Evolutionary conservation across 2,797 vertebrate genomes (phyloP).

Genomic region (Austrolebias charrua): DNA sequence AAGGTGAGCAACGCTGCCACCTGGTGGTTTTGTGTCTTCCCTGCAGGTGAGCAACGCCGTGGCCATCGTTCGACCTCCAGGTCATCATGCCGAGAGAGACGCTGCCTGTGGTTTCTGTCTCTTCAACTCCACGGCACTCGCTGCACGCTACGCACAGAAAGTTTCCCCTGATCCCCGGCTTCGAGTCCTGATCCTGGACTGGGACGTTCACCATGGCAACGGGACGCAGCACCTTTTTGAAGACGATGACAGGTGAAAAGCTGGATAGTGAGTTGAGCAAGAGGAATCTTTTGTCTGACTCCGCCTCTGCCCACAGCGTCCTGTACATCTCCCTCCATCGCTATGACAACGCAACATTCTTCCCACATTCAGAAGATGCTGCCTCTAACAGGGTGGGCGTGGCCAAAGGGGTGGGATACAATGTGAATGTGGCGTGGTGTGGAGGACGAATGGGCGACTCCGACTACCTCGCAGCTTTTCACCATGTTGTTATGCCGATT

Average conservation of each 20-base stretch:
- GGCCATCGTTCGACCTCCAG: slow-evolving; percentile 88
- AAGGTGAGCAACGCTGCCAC: not conserved
- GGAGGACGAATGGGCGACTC: slow-evolving; percentile 83
- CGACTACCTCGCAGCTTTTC: slow-evolving; percentile 87
- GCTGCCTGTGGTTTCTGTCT: slow-evolving; percentile 89
- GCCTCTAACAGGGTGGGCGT: slow-evolving; percentile 76
- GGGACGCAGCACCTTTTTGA: slow-evolving; percentile 92
- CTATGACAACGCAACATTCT: slow-evolving; percentile 87
- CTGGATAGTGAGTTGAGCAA: not conserved
- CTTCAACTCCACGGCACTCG: slow-evolving; percentile 87
- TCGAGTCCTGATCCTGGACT: slow-evolving; percentile 89
- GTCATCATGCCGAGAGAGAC: slow-evolving; percentile 86
- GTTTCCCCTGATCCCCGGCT: slow-evolving; percentile 59
- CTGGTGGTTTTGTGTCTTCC: not conserved
- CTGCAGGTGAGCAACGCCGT: slow-evolving; percentile 83
- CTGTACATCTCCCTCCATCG: slow-evolving; percentile 91
- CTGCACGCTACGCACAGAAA: slow-evolving; percentile 85
- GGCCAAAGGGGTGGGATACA: slow-evolving; percentile 82
- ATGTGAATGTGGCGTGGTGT: slow-evolving; percentile 89
- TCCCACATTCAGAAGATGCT: slow-evolving; percentile 84
- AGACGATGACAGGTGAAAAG: slow-evolving; percentile 83
- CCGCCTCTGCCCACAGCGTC: slow-evolving; percentile 72
- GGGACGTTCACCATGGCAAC: slow-evolving; percentile 93
- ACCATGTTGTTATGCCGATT: slow-evolving; percentile 86
- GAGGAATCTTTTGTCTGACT: not conserved